A percentile compares a stretch with the other conserved stretches of the same genome.
Evolutionary conservation across 1,140 invertebrate species (phyloP).

Genomic region (Mactra quadrangularis): DNA sequence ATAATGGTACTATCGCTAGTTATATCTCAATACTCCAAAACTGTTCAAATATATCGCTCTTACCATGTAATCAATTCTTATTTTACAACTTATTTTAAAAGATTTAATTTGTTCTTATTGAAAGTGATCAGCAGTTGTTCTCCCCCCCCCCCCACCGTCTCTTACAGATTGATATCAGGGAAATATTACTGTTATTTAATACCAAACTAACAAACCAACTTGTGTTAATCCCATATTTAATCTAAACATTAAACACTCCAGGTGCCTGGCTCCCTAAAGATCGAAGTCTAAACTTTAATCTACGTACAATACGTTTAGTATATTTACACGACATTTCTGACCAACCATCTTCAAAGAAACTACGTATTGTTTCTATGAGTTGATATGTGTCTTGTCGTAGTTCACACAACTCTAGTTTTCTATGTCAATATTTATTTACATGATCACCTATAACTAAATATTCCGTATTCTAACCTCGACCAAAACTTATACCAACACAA

Average conservation of each 20-base stretch:
- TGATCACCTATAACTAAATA: too few species aligned
- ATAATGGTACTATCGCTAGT: too few species aligned
- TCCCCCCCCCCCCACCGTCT: not conserved
- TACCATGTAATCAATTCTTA: not conserved
- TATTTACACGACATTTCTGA: constrained; percentile 1
- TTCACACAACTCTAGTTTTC: too few species aligned
- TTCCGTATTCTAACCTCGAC: too few species aligned
- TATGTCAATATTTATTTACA: too few species aligned
- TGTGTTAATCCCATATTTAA: constrained; percentile 32
- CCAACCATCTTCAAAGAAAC: constrained; percentile 19
- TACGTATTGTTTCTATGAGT: constrained; percentile 6
- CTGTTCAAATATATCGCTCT: too few species aligned
- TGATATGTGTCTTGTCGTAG: too few species aligned
- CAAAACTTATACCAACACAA: too few species aligned
- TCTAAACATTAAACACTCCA: constrained; percentile 8
- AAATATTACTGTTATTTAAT: constrained; percentile 7
- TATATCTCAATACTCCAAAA: not conserved
- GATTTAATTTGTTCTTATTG: constrained; percentile 7
- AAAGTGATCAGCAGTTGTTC: not conserved
- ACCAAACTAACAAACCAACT: not conserved
- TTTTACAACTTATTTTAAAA: not conserved
- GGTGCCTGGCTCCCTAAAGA: constrained; percentile 12
- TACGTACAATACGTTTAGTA: constrained; percentile 10
- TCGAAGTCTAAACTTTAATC: not conserved
- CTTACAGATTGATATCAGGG: not conserved